Conservation (phyloP, 1,140 invertebrate genomes). For the Cyrtorhinus lividipennis region DNA sequence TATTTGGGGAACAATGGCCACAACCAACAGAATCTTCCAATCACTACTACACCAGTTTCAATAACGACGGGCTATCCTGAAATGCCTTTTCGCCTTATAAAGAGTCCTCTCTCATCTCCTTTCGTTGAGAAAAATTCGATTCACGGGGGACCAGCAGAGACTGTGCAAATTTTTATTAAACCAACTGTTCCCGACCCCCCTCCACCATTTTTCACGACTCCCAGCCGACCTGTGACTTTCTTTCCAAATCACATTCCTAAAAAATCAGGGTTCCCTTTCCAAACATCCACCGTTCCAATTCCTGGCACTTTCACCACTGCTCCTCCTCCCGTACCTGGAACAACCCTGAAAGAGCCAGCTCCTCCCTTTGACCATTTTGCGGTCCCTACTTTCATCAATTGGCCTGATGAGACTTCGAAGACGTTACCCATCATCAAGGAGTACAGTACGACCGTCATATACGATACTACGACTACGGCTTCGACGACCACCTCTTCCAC, state of each 20-base stretch:
- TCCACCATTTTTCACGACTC: neutral
- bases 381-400: neutral
- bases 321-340: neutral
- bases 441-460: neutral
- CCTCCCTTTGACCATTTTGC: neutral
- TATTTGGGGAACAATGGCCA: neutral
- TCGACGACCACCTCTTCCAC: neutral
- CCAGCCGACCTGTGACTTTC: neutral
- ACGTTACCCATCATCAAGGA: neutral
- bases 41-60: neutral
- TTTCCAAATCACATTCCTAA: neutral
- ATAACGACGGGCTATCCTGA: neutral
- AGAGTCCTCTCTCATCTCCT: neutral
- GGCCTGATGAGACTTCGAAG: neutral
- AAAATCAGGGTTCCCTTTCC: neutral
- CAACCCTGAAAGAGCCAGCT: neutral
- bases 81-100: neutral
- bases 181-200: neutral
- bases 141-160: neutral
- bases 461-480: neutral
- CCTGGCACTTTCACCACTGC: neutral
- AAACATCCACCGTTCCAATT: neutral
- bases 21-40: neutral
- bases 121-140: neutral
- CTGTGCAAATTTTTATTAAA: neutral